Conservation (phyloP, 2,113 vertebrate genomes). For the Microcebus jonahi region DNA sequence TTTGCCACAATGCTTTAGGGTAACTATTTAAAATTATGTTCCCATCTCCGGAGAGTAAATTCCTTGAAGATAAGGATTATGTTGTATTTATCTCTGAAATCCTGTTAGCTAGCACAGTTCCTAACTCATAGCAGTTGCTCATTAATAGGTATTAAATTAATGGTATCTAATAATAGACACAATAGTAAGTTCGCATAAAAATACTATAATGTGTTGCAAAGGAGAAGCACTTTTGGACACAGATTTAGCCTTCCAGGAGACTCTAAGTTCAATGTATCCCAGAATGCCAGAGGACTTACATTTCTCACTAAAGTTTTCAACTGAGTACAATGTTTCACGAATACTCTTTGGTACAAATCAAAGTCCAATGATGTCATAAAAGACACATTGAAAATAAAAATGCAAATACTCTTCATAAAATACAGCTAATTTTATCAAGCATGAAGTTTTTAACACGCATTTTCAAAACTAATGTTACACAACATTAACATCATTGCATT, state of each 20-base stretch:
- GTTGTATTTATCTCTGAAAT: not conserved
- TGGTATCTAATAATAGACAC: not conserved
- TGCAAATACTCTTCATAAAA: not conserved
- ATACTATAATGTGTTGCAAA: not conserved
- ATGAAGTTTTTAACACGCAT: not conserved
- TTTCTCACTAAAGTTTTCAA: not conserved
- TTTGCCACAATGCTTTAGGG: not conserved
- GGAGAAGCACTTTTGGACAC: not conserved
- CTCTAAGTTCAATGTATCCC: not conserved
- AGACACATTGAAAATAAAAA: constrained; percentile 13
- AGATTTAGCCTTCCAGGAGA: not conserved
- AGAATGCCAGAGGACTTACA: not conserved
- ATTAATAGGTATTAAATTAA: not conserved
- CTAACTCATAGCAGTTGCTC: not conserved
- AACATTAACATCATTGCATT: not conserved
- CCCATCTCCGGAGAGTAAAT: not conserved
- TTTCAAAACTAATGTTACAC: not conserved
- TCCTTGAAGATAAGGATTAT: not conserved
- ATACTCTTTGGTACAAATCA: not conserved
- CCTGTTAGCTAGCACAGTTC: not conserved
- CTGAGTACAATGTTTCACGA: not conserved
- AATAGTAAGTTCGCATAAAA: not conserved
- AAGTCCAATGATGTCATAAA: not conserved
- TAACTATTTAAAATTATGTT: not conserved
- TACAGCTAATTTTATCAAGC: not conserved